phyloP scores from a whole-genome alignment of 2,888 invertebrate genomes.

The Phaonia tiefii region DNA sequence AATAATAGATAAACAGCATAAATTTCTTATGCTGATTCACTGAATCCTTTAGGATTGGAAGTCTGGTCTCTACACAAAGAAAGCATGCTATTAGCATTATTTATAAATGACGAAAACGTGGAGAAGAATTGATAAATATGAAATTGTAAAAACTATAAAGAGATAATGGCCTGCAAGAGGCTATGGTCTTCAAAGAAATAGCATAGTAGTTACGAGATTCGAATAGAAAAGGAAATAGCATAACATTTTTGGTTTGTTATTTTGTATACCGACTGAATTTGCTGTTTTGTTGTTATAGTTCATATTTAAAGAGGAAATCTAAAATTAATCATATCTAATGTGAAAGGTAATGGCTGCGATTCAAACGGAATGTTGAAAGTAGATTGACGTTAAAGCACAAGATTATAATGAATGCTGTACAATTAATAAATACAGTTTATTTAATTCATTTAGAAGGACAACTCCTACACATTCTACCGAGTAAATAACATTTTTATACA shows the following conservation, averaged over 20 bases:
- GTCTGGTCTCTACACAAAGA: conserved; percentile 5
- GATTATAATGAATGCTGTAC: no score
- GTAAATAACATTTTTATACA: no score
- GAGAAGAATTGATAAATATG: neutral
- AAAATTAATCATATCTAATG: conserved; percentile 32
- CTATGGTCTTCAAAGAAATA: neutral
- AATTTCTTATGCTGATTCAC: conserved; percentile 24
- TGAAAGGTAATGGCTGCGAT: neutral
- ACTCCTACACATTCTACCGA: no score
- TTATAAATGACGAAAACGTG: conserved; percentile 1
- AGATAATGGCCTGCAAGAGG: neutral
- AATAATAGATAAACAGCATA: conserved; percentile 65
- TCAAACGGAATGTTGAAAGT: no score
- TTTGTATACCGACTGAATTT: conserved; percentile 8
- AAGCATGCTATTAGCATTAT: conserved; percentile 39
- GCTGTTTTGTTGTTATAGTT: conserved; percentile 7
- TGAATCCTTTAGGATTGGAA: conserved; percentile 28
- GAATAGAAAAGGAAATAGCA: neutral
- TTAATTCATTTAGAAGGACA: no score
- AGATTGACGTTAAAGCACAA: no score
- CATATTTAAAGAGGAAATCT: conserved; percentile 18
- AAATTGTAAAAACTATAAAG: conserved; percentile 23
- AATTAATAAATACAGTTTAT: no score
- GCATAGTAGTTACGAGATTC: conserved; percentile 12
- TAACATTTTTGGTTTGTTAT: neutral